Percentiles rank a stretch among this genome's conserved stretches.
Evolutionary conservation across 2,797 vertebrate species (phyloP).

Genomic region (Amniataba percoides): DNA sequence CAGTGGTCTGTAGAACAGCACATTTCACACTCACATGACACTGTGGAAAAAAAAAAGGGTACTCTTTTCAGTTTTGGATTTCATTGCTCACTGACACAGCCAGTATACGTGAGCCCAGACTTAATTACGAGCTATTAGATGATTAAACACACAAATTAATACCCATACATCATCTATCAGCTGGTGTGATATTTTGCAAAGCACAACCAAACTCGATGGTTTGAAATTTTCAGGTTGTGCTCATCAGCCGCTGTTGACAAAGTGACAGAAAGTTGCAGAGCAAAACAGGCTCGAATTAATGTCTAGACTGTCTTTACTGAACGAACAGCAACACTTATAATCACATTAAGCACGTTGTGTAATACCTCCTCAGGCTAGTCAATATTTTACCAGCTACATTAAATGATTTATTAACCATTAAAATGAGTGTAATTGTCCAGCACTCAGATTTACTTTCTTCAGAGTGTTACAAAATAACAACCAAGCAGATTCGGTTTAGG

Average conservation of each 20-base stretch:
- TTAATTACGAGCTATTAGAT: neutral
- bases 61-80: neutral
- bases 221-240: conserved; percentile 1
- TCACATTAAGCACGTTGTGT: neutral
- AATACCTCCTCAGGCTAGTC: conserved; percentile 22
- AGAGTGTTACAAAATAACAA: neutral
- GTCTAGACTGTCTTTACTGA: conserved; percentile 35
- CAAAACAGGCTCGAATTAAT: conserved; percentile 29
- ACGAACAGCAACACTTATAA: conserved; percentile 31
- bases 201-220: neutral
- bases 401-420: conserved; percentile 28
- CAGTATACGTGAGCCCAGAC: neutral
- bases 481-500: neutral
- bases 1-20: conserved; percentile 2
- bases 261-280: conserved; percentile 7
- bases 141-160: neutral
- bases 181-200: neutral
- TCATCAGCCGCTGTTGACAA: conserved; percentile 5
- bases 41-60: neutral
- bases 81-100: conserved; percentile 3
- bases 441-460: conserved; percentile 4
- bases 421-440: conserved; percentile 20
- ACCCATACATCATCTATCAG: neutral
- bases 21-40: conserved; percentile 19
- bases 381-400: conserved; percentile 18